These are phyloP conservation scores for Corynorhinus townsendii DNA, from an alignment of 2,113 vertebrate species.

Conservation along the genomic window DNA sequence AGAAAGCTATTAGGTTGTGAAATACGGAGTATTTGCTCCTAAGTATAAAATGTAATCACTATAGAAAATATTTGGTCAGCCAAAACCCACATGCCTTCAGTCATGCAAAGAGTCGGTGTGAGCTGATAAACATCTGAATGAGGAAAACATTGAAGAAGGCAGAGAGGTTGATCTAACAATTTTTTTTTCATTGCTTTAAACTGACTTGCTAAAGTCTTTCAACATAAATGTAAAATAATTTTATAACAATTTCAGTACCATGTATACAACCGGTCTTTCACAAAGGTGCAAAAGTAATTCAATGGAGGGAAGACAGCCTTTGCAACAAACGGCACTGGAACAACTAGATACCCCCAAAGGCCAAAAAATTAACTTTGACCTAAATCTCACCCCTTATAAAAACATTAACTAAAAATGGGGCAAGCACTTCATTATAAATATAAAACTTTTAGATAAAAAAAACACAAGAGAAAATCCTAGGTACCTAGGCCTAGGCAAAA, in stretches of 20 bases:
- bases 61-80: not conserved
- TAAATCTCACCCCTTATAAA: not conserved
- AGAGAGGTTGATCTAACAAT: not conserved
- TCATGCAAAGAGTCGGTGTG: not conserved
- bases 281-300: not conserved
- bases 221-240: conserved; percentile 18
- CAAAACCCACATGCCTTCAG: not conserved
- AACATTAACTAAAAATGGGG: not conserved
- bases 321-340: not conserved
- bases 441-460: not conserved
- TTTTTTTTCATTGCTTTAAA: not conserved
- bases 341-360: not conserved
- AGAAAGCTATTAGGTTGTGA: not conserved
- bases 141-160: not conserved
- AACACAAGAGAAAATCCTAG: not conserved
- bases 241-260: not conserved
- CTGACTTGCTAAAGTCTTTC: conserved; percentile 9
- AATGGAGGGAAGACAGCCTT: not conserved
- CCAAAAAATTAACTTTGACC: not conserved
- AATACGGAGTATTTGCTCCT: conserved; percentile 8
- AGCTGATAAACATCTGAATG: not conserved
- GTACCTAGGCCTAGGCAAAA: not conserved
- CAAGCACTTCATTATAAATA: not conserved
- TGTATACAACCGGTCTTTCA: not conserved
- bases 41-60: conserved; percentile 19